Evolutionary conservation across 1,140 invertebrate genomes (phyloP), one percentile per base, ranked within the genome.

Genomic region (Drepana arcuata): DNA sequence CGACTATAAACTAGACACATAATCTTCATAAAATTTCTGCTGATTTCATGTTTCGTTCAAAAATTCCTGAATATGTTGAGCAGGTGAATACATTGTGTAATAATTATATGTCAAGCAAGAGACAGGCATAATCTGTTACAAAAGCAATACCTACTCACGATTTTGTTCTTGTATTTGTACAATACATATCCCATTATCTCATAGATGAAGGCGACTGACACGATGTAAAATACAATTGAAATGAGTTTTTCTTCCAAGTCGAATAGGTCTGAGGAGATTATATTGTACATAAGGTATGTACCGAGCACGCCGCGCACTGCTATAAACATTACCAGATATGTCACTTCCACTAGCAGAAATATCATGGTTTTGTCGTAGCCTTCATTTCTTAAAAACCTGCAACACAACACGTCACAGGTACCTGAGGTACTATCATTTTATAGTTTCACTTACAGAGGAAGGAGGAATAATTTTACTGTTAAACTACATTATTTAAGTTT

Each of bases 131-230:
- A 18, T 14, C n/a, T 18, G 16, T 14, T 32, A 40, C 28, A 34
- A 30, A 35, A 21, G n/a, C n/a, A 21, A 27, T 18, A 34, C 16
- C 13, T 35, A 69, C 71, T 79, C 64, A 77, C 73, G 34, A 73
- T 56, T 62, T 55, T 64, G 14, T 45, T 51, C 24, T 57, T 70
- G 47, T 82, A 82, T 55, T 65, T 78, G 49, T 80, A 62, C n/a
- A 52, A 18, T 10, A 80, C 51, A 43, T 74, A 80, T 13, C 71
- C 63, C 38, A 67, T 16, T 31, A 82, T 65, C 49, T 82, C 62
- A 23, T 62, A 63, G 14, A 82, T 55, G 11, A 79, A 68, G 2
- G 42, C 45, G 12, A 69, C 31, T 1, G 78, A 82, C 9, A 82
- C 62, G 0, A 54, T 16, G 32, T 77, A 79, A 2, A 79, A 57